Conservation (phyloP, 2,797 vertebrate species). For the Neopelma chrysocephalum region DNA sequence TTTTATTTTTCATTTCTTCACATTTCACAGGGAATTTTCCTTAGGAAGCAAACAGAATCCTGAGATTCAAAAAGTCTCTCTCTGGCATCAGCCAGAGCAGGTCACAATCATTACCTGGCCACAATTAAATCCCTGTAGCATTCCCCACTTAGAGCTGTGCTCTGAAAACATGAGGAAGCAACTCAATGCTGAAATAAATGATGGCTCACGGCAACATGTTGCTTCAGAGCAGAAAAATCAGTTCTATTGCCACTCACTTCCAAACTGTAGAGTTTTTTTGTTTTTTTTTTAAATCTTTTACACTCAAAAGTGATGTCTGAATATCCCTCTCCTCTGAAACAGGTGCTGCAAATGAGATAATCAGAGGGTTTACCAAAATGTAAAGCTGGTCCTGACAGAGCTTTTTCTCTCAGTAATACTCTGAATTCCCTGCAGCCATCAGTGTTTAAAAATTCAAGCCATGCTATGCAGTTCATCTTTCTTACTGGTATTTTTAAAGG, state of each 20-base stretch:
- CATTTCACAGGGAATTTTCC: not conserved
- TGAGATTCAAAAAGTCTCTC: not conserved
- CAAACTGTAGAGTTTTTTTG: not conserved
- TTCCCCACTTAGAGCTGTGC: not conserved
- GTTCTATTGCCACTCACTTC: not conserved
- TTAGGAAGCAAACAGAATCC: not conserved
- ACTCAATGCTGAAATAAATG: not conserved
- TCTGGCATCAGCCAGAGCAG: not conserved
- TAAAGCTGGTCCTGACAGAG: not conserved
- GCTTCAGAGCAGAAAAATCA: not conserved
- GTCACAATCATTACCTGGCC: not conserved
- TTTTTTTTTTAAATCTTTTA: not conserved
- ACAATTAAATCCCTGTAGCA: not conserved
- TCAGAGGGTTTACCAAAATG: not conserved
- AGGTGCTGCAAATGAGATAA: not conserved
- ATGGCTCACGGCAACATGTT: not conserved
- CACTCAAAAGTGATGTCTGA: not conserved
- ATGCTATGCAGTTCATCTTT: not conserved
- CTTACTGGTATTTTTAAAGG: not conserved
- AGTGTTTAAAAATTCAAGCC: constrained; percentile 1
- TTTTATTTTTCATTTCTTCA: not conserved
- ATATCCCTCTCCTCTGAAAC: not conserved
- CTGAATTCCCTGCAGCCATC: constrained; percentile 3
- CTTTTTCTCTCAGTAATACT: not conserved
- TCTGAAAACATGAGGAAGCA: not conserved